A percentile compares a stretch with the other conserved stretches of the same genome.
phyloP scores from a whole-genome alignment of 2,888 invertebrate species.

The Ptychoptera albimana region DNA sequence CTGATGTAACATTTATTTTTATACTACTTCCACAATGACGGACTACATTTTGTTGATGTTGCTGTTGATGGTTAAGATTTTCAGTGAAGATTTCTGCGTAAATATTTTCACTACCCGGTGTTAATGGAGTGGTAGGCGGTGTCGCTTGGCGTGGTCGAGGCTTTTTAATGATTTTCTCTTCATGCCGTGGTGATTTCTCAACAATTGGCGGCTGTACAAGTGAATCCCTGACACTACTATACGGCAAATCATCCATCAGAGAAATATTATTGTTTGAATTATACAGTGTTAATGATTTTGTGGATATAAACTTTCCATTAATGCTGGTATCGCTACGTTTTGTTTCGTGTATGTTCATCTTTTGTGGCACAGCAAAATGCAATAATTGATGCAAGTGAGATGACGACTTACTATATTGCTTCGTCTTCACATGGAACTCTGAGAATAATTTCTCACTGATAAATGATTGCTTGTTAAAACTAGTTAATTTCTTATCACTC shows the following conservation, averaged over 20 bases:
- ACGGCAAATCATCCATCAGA: conserved; percentile 45
- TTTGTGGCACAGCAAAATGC: conserved; percentile 27
- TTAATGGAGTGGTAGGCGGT: background rate
- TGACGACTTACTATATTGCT: conserved; percentile 45
- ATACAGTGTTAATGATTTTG: background rate
- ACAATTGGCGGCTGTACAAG: conserved; percentile 22
- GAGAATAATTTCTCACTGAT: conserved; percentile 53
- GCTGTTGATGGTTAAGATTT: conserved; percentile 13
- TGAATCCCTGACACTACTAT: conserved; percentile 53
- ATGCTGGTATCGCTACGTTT: background rate
- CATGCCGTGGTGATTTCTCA: background rate
- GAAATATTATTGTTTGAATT: conserved; percentile 25
- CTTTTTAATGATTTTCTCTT: background rate
- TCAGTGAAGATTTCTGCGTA: conserved; percentile 49
- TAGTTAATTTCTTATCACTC: background rate
- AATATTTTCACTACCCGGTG: conserved; percentile 40
- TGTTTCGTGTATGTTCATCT: conserved; percentile 37
- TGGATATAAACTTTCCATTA: background rate
- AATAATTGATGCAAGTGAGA: conserved; percentile 36
- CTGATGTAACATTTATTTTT: conserved; percentile 23
- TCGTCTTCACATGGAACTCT: conserved; percentile 56
- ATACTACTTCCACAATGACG: conserved; percentile 20
- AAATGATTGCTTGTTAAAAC: conserved; percentile 35
- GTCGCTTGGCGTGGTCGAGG: conserved; percentile 18
- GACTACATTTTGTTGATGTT: background rate